A percentile compares a stretch with the other conserved stretches of the same genome.
phyloP scores from a whole-genome alignment of 1,140 invertebrate species.

The Doryteuthis pealeii region DNA sequence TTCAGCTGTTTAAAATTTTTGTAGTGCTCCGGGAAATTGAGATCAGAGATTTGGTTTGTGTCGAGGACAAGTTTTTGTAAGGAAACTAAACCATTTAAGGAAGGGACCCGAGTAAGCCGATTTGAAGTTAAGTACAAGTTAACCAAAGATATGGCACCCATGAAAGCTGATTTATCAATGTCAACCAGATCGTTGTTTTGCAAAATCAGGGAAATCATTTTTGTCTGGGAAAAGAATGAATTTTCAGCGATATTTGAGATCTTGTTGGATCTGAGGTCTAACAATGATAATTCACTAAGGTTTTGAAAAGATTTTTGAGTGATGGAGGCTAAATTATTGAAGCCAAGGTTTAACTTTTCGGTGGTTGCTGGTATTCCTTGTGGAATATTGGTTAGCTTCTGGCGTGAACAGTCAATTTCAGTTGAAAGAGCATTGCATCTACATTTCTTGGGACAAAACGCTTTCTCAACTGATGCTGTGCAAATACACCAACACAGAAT shows the following conservation, averaged over 20 bases:
- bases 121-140: neutral
- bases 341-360: neutral
- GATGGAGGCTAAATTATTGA: neutral
- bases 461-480: too few relatives aligned
- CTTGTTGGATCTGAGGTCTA: neutral
- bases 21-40: constrained; percentile 33
- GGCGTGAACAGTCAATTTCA: neutral
- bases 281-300: neutral
- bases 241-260: neutral
- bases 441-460: neutral
- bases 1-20: constrained; percentile 3
- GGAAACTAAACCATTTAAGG: neutral
- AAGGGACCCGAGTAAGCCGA: neutral
- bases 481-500: too few relatives aligned
- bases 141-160: neutral
- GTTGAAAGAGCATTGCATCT: neutral
- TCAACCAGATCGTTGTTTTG: neutral
- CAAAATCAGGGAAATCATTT: neutral
- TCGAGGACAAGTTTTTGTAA: constrained; percentile 32
- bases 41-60: constrained; percentile 34
- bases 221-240: neutral
- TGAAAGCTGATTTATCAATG: neutral
- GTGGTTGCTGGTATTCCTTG: neutral
- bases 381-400: neutral
- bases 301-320: neutral